Conservation (phyloP, 2,888 invertebrate species). For the Icerya purchasi region DNA sequence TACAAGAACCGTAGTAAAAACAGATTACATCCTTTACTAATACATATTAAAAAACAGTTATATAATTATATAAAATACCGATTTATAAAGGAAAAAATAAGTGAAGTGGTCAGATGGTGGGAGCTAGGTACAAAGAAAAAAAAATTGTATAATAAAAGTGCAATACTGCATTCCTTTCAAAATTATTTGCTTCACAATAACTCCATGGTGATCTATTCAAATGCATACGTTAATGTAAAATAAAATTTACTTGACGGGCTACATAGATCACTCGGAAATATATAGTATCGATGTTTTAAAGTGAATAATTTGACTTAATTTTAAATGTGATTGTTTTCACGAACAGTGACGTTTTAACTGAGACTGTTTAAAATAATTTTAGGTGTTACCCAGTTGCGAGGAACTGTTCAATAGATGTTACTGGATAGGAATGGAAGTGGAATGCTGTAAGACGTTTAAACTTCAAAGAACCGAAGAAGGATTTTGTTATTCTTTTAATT, state of each 20-base stretch:
- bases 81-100: too few relatives aligned
- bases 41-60: too few relatives aligned
- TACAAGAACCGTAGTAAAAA: too few relatives aligned
- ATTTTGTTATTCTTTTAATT: slow-evolving; percentile 22
- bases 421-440: slow-evolving; percentile 19
- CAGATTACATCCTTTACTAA: too few relatives aligned
- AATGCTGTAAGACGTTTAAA: slow-evolving; percentile 20
- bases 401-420: slow-evolving; percentile 19
- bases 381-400: slow-evolving; percentile 20
- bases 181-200: too few relatives aligned
- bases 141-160: too few relatives aligned
- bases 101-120: too few relatives aligned
- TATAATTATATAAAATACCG: too few relatives aligned
- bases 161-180: too few relatives aligned
- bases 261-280: not conserved
- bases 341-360: not conserved
- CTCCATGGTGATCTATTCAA: too few relatives aligned
- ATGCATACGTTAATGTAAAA: too few relatives aligned
- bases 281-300: not conserved
- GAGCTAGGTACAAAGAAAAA: too few relatives aligned
- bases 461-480: slow-evolving; percentile 21
- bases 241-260: not conserved
- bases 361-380: not conserved
- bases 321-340: not conserved
- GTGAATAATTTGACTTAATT: not conserved